Base-by-base conservation (phyloP, 2,113 vertebrate genomes). In the Gambusia affinis region DNA sequence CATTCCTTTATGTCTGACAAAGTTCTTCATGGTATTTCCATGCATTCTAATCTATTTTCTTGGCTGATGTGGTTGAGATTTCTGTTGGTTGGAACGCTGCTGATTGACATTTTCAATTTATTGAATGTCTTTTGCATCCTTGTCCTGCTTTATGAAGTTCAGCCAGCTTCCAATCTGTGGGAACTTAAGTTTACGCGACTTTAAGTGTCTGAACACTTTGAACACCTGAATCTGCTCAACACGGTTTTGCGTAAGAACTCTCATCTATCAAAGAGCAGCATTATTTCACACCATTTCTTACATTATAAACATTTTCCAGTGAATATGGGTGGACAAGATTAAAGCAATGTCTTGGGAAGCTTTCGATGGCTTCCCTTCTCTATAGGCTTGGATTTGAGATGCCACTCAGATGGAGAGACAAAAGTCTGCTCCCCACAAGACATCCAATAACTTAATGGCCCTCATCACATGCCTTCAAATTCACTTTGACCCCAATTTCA, bases 401-500 rank as follows among this genome's bases (percentile, higher is more conserved):
- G 87, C 75, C 67, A 75, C 79, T 85, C 63, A 3, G 60, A 71
- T 15, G 72, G 17, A 60, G 63, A 81, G 83, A 92, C 86, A 90
- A 90, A 87, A 69, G 78, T 86, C 85, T 67, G 7, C 11, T 83
- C 80, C 54, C 67, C 72, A 82, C 86, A 86, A 89, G 87, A 87
- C 82, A 75, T 79, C 67, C 83, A 70, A 27, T 79, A 86, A 89
- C 83, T 85, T 84, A 67, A 83, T 77, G 80, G 83, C 76, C 85
- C 78, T 86, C 83, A 87, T 78, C 78, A 81, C 78, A 67, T 75
- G 74, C 71, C 79, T 91, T 85, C 72, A 89, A 86, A 86, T 84
- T 86, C 80, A 79, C 67, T 89, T 83, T 92, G 88, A 93, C 89
- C 92, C 86, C 87, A 71, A 88, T 92, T 90, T 78, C 86, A 90